Evolutionary conservation across 2,797 vertebrate genomes (phyloP), one percentile per base, ranked within the genome.

Genomic region (Erpetoichthys calabaricus): DNA sequence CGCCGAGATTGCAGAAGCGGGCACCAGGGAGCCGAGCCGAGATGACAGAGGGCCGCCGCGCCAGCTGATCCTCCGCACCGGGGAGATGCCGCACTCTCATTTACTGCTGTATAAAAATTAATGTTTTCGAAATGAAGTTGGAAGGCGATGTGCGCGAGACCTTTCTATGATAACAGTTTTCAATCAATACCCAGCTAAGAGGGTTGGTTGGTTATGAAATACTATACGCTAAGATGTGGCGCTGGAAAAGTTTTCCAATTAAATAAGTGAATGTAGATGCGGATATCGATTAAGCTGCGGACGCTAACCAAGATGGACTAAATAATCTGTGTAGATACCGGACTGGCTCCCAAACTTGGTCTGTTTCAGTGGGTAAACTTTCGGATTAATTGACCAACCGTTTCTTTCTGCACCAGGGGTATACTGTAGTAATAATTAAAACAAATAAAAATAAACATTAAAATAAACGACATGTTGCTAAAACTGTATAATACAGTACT

Each of bases 51-150:
- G 75, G 80, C 80, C 79, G 79, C 81, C 80, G 79, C 84, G 79
- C 83, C 84, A 88, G 85, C 80, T 86, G 83, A 80, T 83, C 80
- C 75, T 77, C 61, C 82, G 77, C 83, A 86, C 62, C 67, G 80
- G 83, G 81, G 75, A 79, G 75, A 59, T 79, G 81, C 80, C 76
- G 75, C 75, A 76, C 81, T 75, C 78, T 85, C 84, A 83, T 89
- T 88, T 87, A 85, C 81, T 80, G 86, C 80, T 83, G 84, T 80
- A 82, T 87, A 84, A 86, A 85, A 88, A 87, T 88, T 80, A 87
- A 87, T 86, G 83, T 86, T 86, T 87, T 86, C 81, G 78, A 86
- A 85, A 89, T 89, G 82, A 87, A 86, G 84, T 83, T 82, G 80
- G 79, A 75, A 78, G 80, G 77, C 73, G 77, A 79, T 68, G 71